These are phyloP conservation scores for Galeopsomyia nigrocyanea DNA, from an alignment of 2,888 invertebrate species.

Conservation along the genomic window DNA sequence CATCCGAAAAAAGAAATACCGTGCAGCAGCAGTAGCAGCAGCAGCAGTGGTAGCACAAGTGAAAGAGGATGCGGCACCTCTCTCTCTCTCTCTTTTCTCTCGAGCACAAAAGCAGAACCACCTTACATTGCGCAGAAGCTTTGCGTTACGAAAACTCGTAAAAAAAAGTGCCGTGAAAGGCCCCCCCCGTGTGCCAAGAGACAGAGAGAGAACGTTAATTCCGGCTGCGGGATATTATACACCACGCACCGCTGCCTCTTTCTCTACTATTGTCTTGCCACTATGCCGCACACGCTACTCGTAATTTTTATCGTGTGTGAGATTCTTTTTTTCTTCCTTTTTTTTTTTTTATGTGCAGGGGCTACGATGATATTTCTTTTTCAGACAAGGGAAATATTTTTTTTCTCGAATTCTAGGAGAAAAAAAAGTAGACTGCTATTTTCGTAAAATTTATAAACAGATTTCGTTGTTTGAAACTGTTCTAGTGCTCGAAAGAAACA, in stretches of 20 bases:
- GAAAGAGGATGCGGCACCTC: constrained; percentile 5
- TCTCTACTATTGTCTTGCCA: constrained; percentile 11
- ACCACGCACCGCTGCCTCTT: constrained; percentile 6
- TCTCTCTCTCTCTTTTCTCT: background rate
- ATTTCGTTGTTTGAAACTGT: too few species aligned
- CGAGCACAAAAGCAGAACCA: constrained; percentile 9
- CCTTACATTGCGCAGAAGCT: background rate
- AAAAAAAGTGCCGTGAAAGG: constrained; percentile 32
- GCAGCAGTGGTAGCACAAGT: background rate
- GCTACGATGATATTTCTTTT: too few species aligned
- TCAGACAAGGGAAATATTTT: too few species aligned
- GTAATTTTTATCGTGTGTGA: constrained; percentile 29
- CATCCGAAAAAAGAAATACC: background rate
- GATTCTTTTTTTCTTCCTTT: too few species aligned
- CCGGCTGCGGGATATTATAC: constrained; percentile 22
- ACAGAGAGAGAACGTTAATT: constrained; percentile 35
- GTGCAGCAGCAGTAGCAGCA: constrained; percentile 1
- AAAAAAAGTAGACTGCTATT: too few species aligned
- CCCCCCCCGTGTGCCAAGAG: background rate
- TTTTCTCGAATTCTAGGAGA: too few species aligned
- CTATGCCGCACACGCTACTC: background rate
- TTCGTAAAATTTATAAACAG: too few species aligned
- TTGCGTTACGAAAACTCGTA: constrained; percentile 28
- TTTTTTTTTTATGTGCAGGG: too few species aligned
- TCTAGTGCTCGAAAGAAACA: too few species aligned